Evolutionary conservation across 2,797 vertebrate species (phyloP).

Genomic region (Thaleichthys pacificus): DNA sequence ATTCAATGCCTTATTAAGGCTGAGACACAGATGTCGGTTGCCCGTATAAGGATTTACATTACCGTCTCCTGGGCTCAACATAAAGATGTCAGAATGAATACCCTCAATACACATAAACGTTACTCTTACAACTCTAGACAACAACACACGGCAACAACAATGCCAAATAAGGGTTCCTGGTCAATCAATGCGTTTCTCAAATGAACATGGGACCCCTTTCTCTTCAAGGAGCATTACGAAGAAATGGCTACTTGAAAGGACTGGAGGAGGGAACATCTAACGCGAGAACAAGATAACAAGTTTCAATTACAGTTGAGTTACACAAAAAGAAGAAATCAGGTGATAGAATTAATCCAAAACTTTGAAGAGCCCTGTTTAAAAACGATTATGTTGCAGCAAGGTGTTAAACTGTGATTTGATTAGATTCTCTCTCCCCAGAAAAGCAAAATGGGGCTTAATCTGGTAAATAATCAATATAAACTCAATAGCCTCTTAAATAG

Average conservation of each 20-base stretch:
- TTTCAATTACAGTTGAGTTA: background rate
- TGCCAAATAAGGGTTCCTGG: background rate
- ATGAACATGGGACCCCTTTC: background rate
- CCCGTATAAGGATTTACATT: background rate
- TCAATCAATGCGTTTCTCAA: background rate
- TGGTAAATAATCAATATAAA: constrained; percentile 9
- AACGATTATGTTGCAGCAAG: background rate
- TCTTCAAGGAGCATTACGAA: background rate
- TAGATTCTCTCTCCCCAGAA: background rate
- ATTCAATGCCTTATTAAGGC: too few relatives aligned
- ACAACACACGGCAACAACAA: background rate
- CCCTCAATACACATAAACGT: background rate
- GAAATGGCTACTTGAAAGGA: background rate
- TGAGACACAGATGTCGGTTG: background rate
- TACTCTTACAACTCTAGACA: background rate
- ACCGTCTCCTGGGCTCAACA: background rate
- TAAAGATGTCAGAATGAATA: background rate
- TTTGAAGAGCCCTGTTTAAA: background rate
- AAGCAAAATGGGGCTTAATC: background rate
- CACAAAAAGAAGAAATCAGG: background rate
- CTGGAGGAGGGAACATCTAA: background rate
- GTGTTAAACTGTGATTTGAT: constrained; percentile 4
- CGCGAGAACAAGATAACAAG: background rate
- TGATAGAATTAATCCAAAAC: background rate
- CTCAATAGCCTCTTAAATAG: constrained; percentile 1